Evolutionary conservation across 2,113 vertebrate genomes (phyloP), one percentile per base, ranked within the genome.

Genomic region (Saccopteryx bilineata): DNA sequence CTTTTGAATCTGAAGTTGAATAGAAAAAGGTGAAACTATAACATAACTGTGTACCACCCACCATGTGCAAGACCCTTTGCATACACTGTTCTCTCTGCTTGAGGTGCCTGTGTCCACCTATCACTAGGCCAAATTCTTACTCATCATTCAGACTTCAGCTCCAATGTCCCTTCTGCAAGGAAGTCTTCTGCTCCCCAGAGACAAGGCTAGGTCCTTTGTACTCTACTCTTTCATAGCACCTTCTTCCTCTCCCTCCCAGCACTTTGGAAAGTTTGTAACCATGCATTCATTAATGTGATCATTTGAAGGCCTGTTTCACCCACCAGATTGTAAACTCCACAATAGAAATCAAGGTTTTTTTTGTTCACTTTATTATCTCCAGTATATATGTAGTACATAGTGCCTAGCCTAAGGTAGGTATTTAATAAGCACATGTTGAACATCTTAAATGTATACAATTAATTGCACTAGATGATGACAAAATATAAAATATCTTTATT

Each of bases 361-460:
- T 76, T n/a, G 48, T 3, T 92, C 48, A 61, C 39, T 88, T 92
- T 54, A 69, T 74, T 91, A 54, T 86, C 5, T 46, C 46, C 18
- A 91, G 19, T 52, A 87, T 39, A 21, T 52, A 87, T n/a, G 21
- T 52, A 74, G 11, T 61, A 69, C 3, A 75, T 2, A 52, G 46
- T 80, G 58, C 26, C 28, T 46, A 78, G 14, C 5, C 39, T 78
- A 90, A 2, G 83, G 24, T 46, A 90, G 31, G 11, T 63, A 87
- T 87, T 78, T 58, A 65, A 58, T 72, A 86, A 90, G 86, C 5
- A 48, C 31, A 39, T 39, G 5, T 65, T 82, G 52, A 86, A 82
- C 33, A 56, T 90, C 46, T 91, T 80, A 87, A 90, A 71, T 80
- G 24, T 52, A 65, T 56, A 54, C 10, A 79, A 50, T 93, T 46